Base-by-base conservation (phyloP, 2,797 vertebrate genomes). In the Mus spretus region DNA sequence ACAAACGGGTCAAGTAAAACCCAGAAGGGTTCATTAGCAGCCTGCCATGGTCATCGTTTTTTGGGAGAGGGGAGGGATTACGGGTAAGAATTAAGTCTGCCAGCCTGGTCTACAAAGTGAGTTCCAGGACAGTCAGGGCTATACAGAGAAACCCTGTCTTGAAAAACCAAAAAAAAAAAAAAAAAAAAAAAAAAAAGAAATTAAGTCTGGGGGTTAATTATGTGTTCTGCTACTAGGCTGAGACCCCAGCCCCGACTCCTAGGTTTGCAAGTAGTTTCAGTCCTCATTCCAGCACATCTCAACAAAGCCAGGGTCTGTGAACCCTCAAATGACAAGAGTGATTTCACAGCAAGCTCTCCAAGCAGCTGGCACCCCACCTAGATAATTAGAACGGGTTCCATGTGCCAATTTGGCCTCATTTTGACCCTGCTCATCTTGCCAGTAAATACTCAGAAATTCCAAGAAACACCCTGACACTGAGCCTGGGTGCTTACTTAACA, bases 391-490 rank as follows among this genome's bases (percentile, higher is more conserved):
- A 74, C 74, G 40, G 53, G 77, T 70, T 93, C 79, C 85, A 57
- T 13, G 65, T 88, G 55, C 79, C 72, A 90, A 14, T 3, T 89
- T 10, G 70, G 55, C 63, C 89, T 72, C 40, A 80, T 9, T 12
- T 31, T 78, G n/a, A 91, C 31, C 13, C 53, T 15, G 28, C 24
- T 91, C 75, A 50, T 67, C 44, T 79, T 91, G n/a, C 82, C 75
- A 78, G 53, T 28, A 88, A 95, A 82, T 92, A 34, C 63, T 40
- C 59, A 14, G 22, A 77, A 72, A 81, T 15, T 59, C 85, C 72
- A 88, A 91, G 89, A 94, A 89, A 80, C 37, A 94, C 37, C 80
- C 15, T 15, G 40, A 53, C 26, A 63, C 72, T 89, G 59, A 70
- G 37, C n/a, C 24, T 59, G 55, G 83, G 26, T 22, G 59, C 20